Percentiles rank a stretch among this genome's conserved stretches.
These are phyloP conservation scores for Stichopus chloronotus DNA, from an alignment of 35 echinoderm and acorn worm genomes.

Conservation along the genomic window DNA sequence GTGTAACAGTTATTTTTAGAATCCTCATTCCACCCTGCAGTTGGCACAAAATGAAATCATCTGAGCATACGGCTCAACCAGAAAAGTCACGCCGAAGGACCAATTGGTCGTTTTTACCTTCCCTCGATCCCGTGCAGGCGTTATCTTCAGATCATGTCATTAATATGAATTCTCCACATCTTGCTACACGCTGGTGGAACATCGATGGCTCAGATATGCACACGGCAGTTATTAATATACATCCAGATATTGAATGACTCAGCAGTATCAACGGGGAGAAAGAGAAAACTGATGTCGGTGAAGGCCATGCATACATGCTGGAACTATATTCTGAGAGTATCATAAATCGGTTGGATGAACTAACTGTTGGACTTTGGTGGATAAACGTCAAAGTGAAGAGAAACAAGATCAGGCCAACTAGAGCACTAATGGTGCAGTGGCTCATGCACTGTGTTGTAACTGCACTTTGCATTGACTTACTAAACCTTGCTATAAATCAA, in stretches of 20 bases:
- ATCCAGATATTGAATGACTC: background rate
- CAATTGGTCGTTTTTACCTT: conserved; percentile 4
- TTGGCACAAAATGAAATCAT: background rate
- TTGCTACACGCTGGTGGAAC: background rate
- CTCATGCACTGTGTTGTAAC: no score
- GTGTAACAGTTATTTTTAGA: background rate
- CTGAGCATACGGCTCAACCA: background rate
- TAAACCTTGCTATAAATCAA: no score
- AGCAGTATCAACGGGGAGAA: background rate
- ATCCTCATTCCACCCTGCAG: background rate
- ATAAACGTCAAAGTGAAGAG: no score
- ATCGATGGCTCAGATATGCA: background rate
- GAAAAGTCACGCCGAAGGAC: background rate
- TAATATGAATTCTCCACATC: conserved; percentile 1
- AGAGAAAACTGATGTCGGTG: background rate
- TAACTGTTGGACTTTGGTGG: no score
- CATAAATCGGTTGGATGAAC: no score
- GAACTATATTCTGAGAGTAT: no score
- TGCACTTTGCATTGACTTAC: no score
- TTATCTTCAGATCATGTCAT: background rate
- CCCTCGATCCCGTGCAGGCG: background rate
- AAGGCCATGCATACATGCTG: no score
- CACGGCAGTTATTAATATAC: background rate
- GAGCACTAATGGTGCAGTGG: no score
- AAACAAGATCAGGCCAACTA: no score